These are phyloP conservation scores for Holothuria glaberrima DNA, from an alignment of 35 echinoderm and acorn worm genomes.

Conservation along the genomic window DNA sequence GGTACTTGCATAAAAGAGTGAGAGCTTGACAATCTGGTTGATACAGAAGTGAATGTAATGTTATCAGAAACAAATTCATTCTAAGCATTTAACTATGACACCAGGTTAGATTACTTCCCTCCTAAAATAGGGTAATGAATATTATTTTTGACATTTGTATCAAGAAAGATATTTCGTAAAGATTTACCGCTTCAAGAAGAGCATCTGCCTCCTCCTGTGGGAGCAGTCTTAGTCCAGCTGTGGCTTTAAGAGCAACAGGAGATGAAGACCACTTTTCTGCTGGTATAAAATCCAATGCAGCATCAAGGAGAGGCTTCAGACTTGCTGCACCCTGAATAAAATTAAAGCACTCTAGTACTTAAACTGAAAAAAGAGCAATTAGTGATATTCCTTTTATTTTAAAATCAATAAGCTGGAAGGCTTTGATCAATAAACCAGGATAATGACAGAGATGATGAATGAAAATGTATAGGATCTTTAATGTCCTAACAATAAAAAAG, in stretches of 20 bases:
- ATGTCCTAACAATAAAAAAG: too few species aligned
- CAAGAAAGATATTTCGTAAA: neutral
- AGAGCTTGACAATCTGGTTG: too few species aligned
- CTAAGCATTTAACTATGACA: too few species aligned
- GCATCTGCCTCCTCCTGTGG: constrained; percentile 76
- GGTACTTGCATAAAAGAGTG: too few species aligned
- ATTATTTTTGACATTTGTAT: too few species aligned
- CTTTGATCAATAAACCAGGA: neutral
- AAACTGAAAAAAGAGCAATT: too few species aligned
- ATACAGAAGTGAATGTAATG: too few species aligned
- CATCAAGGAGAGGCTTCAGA: constrained; percentile 59
- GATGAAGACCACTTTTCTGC: constrained; percentile 69
- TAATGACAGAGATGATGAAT: neutral
- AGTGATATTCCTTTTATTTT: too few species aligned
- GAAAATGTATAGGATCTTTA: too few species aligned
- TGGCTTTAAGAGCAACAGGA: constrained; percentile 94
- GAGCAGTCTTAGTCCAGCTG: constrained; percentile 86
- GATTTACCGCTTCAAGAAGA: constrained; percentile 82
- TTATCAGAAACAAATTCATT: too few species aligned
- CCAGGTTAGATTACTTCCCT: too few species aligned
- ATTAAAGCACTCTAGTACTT: neutral
- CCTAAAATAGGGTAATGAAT: too few species aligned
- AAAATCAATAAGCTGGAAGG: neutral
- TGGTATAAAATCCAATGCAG: constrained; percentile 78
- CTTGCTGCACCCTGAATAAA: constrained; percentile 66